phyloP scores from a whole-genome alignment of 2,888 invertebrate species.

The Epirrhoe alternata region DNA sequence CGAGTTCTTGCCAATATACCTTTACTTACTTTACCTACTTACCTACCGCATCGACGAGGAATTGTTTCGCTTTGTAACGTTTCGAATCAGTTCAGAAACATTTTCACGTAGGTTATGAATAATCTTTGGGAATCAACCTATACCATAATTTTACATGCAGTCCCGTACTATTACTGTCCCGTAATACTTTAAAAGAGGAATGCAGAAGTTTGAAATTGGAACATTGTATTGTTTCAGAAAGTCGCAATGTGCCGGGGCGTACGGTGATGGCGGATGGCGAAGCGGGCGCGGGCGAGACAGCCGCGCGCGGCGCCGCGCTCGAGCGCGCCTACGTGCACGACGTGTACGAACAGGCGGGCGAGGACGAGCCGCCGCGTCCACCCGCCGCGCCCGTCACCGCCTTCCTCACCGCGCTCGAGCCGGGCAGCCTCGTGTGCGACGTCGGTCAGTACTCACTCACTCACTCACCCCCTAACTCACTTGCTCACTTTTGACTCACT shows the following conservation, averaged over 20 bases:
- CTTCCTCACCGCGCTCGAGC: constrained; percentile 94
- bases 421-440: constrained; percentile 97
- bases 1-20: no score
- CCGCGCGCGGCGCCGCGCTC: constrained; percentile 72
- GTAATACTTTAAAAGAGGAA: no score
- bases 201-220: no score
- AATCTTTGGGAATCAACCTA: no score
- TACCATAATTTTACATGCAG: no score
- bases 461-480: neutral
- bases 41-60: no score
- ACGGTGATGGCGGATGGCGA: constrained; percentile 81
- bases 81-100: no score
- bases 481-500: neutral
- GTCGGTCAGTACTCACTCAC: constrained; percentile 88
- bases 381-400: constrained; percentile 90
- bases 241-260: constrained; percentile 66
- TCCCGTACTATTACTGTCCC: no score
- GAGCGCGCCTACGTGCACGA: constrained; percentile 95
- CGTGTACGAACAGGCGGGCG: constrained; percentile 96
- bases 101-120: no score
- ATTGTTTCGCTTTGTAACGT: no score
- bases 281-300: constrained; percentile 58
- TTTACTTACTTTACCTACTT: no score
- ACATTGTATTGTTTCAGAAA: constrained; percentile 57
- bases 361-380: constrained; percentile 76